Conservation (phyloP, 2,888 invertebrate species). For the Escarpia spicata region DNA sequence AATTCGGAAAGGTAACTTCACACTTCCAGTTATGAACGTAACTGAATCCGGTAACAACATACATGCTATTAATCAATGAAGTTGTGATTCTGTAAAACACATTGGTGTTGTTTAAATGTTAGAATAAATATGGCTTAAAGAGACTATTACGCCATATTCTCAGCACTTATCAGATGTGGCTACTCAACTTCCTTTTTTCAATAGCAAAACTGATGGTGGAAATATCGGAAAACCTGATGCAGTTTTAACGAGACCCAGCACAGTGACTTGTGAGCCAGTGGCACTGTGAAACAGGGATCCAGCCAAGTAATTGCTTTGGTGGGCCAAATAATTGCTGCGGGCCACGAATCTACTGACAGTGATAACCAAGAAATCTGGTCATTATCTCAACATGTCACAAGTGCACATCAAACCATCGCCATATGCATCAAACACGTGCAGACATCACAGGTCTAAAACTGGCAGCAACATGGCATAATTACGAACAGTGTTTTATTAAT, state of each 20-base stretch:
- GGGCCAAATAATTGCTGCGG: neutral
- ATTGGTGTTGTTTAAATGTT: no score
- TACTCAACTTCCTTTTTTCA: neutral
- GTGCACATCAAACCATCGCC: neutral
- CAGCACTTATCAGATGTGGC: neutral
- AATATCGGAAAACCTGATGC: neutral
- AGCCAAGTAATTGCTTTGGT: neutral
- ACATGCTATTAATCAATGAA: no score
- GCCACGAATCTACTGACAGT: neutral
- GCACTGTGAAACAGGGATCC: neutral
- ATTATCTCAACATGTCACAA: neutral
- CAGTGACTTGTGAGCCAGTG: neutral
- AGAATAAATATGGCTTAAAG: neutral
- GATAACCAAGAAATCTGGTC: constrained; percentile 16
- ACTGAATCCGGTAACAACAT: no score
- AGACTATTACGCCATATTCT: neutral
- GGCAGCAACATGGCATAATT: neutral
- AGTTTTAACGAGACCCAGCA: neutral
- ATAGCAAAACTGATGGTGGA: neutral
- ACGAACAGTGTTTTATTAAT: neutral
- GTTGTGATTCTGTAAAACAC: no score
- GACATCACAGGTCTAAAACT: neutral
- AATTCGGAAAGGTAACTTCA: no score
- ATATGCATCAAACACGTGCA: neutral
- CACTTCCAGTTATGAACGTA: no score